Conservation (phyloP, 2,113 vertebrate genomes). For the Erythrocercus mccallii region DNA sequence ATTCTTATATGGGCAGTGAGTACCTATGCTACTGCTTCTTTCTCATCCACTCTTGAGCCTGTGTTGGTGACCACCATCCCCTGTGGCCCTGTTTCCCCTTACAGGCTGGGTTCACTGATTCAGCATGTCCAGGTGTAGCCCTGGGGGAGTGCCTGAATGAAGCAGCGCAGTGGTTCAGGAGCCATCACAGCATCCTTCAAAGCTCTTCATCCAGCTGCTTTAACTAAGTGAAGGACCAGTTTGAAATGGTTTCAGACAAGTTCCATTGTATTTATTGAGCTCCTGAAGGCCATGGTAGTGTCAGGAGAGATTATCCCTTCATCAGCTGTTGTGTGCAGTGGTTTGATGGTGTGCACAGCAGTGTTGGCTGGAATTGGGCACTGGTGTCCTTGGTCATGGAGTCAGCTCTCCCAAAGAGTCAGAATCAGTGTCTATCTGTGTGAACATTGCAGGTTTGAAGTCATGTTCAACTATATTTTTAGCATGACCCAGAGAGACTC, state of each 20-base stretch:
- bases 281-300: not conserved
- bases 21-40: not conserved
- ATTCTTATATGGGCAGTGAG: not conserved
- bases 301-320: not conserved
- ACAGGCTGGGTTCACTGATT: not conserved
- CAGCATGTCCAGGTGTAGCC: not conserved
- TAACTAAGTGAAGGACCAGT: not conserved
- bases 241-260: not conserved
- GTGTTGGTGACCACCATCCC: not conserved
- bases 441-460: not conserved
- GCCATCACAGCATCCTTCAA: accelerated
- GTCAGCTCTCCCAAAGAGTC: not conserved
- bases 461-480: not conserved
- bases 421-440: not conserved
- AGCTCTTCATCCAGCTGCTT: not conserved
- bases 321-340: not conserved
- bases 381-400: accelerated
- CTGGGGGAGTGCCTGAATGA: not conserved
- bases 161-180: not conserved
- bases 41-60: not conserved
- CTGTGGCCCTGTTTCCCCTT: not conserved
- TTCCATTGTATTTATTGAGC: not conserved
- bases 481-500: not conserved
- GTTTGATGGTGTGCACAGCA: not conserved
- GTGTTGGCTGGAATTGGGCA: not conserved